phyloP scores from a whole-genome alignment of 2,797 vertebrate species.

The Xenops minutus region DNA sequence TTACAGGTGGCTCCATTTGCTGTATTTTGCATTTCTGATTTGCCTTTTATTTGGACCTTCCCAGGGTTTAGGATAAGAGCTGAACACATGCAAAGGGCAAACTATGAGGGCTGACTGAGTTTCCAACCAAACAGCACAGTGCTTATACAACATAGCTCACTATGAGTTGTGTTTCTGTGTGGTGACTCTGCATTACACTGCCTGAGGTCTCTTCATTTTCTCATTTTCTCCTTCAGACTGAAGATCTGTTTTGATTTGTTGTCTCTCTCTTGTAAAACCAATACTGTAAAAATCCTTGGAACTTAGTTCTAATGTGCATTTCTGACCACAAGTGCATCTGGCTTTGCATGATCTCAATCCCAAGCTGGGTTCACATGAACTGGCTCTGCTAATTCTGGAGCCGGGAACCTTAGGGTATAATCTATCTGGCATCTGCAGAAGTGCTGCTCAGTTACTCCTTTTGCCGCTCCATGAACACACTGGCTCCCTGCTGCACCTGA shows the following conservation, averaged over 20 bases:
- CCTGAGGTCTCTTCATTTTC: background rate
- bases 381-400: background rate
- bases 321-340: background rate
- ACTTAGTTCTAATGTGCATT: background rate
- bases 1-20: background rate
- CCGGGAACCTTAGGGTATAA: background rate
- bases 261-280: background rate
- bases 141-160: background rate
- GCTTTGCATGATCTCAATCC: fast-evolving
- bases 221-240: background rate
- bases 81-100: background rate
- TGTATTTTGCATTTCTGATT: background rate
- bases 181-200: background rate
- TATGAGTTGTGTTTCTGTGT: too few relatives aligned
- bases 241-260: background rate
- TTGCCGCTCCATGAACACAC: background rate
- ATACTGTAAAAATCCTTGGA: background rate
- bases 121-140: background rate
- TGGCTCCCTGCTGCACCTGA: background rate
- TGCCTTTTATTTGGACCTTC: background rate
- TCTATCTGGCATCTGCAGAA: background rate
- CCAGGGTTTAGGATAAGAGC: background rate
- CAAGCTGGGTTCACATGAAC: background rate
- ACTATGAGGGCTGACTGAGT: background rate
- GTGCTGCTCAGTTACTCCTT: background rate